Evolutionary conservation across 2,888 invertebrate species (phyloP), one percentile per base, ranked within the genome.

Genomic region (Himalopsyche anomala): DNA sequence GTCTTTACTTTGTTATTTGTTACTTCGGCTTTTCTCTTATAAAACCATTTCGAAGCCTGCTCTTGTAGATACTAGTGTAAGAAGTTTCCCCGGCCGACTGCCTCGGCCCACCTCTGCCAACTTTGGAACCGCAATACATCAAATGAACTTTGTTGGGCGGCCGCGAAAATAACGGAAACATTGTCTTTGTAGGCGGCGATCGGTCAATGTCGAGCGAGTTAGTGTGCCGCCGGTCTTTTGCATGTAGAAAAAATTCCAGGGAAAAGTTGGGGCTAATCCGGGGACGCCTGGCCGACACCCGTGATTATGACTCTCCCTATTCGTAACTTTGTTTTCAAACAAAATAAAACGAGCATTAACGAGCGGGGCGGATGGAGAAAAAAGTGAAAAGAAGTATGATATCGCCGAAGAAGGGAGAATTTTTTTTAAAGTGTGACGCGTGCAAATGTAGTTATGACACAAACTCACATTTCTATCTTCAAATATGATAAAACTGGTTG

Each of bases 281-380:
- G 80, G 81, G 80, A 82, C 54, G 51, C 69, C 55, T 40, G 83
- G 82, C 62, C 69, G 81, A 83, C 55, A 86, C 74, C 74, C 69
- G 80, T n/a, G 51, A 84, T 86, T 84, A 86, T 86, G 83, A 86
- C 82, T 80, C 82, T 15, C 56, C 69, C 84, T 82, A 36, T 56
- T 55, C 82, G 51, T 42, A 62, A 83, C 83, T 81, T 86, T 86
- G 86, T 86, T 86, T 84, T 82, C 54, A 79, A 86, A 86, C 86
- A 86, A 86, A 86, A 86, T 86, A 86, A 84, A 86, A 86, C 84
- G 80, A 40, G 82, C 86, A 86, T 86, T 86, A 86, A 86, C 86
- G 86, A 86, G 86, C 55, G 84, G 82, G 82, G 54, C 82, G 62
- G 62, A 28, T 28, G 19, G n/a, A 54, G 85, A 82, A 85, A 82